These are phyloP conservation scores for Azemiops feae DNA, from an alignment of 2,113 vertebrate species.

Conservation along the genomic window DNA sequence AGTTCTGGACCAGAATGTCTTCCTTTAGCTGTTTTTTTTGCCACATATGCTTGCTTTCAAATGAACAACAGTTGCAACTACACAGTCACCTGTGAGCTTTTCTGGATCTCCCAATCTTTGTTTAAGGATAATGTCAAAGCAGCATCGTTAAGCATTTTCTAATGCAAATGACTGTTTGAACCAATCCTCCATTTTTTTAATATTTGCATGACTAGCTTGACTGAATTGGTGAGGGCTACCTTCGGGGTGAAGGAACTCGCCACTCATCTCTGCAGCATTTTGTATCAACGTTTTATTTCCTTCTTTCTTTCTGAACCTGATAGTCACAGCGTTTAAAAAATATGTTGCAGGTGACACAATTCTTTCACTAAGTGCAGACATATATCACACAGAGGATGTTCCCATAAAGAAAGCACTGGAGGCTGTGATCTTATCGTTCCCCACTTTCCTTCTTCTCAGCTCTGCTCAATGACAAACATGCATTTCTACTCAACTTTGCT, in stretches of 20 bases:
- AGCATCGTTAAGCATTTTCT: background rate
- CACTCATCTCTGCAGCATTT: background rate
- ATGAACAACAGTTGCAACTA: background rate
- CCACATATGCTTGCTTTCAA: background rate
- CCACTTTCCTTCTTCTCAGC: conserved; percentile 21
- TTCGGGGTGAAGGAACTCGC: background rate
- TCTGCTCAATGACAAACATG: conserved; percentile 25
- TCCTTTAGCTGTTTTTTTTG: background rate
- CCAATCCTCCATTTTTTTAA: background rate
- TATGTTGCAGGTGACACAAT: conserved; percentile 20
- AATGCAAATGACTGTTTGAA: background rate
- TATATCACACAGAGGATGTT: conserved; percentile 27
- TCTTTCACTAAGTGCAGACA: conserved; percentile 23
- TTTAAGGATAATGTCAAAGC: background rate
- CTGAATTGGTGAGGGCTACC: background rate
- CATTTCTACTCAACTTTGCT: conserved; percentile 27
- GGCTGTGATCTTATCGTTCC: conserved; percentile 26
- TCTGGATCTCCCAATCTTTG: background rate
- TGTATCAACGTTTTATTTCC: background rate
- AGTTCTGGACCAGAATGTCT: background rate
- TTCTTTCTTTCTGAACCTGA: background rate
- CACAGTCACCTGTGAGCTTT: background rate
- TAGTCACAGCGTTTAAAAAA: conserved; percentile 21
- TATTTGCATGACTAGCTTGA: background rate
- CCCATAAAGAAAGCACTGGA: conserved; percentile 21